A percentile compares a stretch with the other conserved stretches of the same genome.
phyloP scores from a whole-genome alignment of 1,140 invertebrate genomes.

The Vanessa tameamea region DNA sequence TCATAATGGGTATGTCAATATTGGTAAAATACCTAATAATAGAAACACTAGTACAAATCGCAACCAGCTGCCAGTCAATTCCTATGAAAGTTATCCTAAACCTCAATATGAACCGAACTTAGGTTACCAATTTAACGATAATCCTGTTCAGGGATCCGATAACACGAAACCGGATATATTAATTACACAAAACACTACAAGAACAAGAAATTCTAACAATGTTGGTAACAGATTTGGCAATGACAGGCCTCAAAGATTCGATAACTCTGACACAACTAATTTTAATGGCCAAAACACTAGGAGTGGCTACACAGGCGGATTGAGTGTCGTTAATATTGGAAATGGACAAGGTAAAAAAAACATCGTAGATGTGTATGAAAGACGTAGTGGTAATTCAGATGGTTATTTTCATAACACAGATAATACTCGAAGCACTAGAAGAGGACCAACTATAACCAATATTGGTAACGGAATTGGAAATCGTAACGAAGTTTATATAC shows the following conservation, averaged over 20 bases:
- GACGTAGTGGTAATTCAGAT: no score
- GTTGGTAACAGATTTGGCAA: no score
- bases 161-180: no score
- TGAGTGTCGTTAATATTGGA: no score
- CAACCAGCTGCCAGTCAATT: neutral
- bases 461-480: conserved; percentile 21
- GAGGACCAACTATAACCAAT: neutral
- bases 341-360: no score
- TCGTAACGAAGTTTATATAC: conserved; percentile 6
- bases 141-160: neutral
- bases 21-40: neutral
- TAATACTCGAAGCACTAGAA: neutral
- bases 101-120: neutral
- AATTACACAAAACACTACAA: no score
- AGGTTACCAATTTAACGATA: neutral
- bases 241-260: no score
- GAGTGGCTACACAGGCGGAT: no score
- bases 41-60: neutral
- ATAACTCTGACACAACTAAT: no score
- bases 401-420: neutral
- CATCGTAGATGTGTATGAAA: no score
- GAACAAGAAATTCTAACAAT: no score
- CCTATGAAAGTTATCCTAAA: neutral
- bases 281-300: no score
- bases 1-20: neutral